Base-by-base conservation (phyloP, 1,140 invertebrate species). In the Brachystomella parvula region DNA sequence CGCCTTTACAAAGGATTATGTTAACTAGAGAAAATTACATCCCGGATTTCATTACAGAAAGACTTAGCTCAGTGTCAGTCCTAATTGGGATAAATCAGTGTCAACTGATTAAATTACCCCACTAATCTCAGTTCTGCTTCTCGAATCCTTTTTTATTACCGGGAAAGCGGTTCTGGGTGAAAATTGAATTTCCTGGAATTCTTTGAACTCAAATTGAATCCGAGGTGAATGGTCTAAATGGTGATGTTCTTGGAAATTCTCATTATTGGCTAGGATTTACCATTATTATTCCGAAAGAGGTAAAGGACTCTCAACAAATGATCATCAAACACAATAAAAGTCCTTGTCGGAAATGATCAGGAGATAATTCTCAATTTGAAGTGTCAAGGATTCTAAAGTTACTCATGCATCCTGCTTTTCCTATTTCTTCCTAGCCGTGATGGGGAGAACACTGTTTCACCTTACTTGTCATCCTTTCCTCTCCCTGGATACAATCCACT, bases 351-450 rank as follows among this genome's bases (percentile, higher is more conserved):
- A 72, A 69, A 66, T 69, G 65, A 65, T 72, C 28, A 65, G 57
- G 63, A 69, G 49, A 72, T 72, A 72, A 69, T 67, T 72, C 65
- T 69, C 71, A 69, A 72, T 72, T 72, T 64, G 30, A 47, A 28
- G 26, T 66, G 65, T 66, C 65, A 31, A 26, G 39, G 26, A 15
- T 15, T 6, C n/a, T n/a, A 19, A 19, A 39, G 35, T 9, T 19
- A 39, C 6, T 39, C 35, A 39, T 39, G 35, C 6, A 9, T 39
- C 35, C 35, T 39, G 6, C 35, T 6, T 39, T 39, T 39, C 6
- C 35, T 19, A 9, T 39, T 39, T 19, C 35, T n/a, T n/a, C n/a
- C n/a, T n/a, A n/a, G n/a, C n/a, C n/a, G n/a, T n/a, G n/a, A n/a
- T n/a, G n/a, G n/a, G n/a, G n/a, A n/a, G n/a, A n/a, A n/a, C n/a